These are phyloP conservation scores for Seladonia tumulorum DNA, from an alignment of 2,888 invertebrate species.

Conservation along the genomic window DNA sequence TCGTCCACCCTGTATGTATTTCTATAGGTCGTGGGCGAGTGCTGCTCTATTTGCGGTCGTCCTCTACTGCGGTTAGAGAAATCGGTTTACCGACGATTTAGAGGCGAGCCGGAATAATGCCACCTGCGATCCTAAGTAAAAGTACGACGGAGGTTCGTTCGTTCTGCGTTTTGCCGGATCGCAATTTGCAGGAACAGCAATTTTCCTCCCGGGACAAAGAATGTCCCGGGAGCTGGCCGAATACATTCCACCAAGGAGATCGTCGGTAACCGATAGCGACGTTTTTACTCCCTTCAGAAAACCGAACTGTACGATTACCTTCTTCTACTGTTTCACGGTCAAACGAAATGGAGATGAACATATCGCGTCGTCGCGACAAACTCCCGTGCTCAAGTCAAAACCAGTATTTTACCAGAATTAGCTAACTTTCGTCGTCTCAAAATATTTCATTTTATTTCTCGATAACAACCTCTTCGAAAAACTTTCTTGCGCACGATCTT, in stretches of 20 bases:
- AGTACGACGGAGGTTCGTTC: slow-evolving; percentile 31
- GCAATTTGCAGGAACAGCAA: background rate
- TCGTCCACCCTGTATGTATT: background rate
- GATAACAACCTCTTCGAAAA: background rate
- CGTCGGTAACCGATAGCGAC: slow-evolving; percentile 13
- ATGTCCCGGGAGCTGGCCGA: slow-evolving; percentile 20
- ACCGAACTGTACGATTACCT: background rate
- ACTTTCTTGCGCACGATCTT: background rate
- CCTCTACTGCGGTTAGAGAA: slow-evolving; percentile 56
- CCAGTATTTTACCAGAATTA: background rate
- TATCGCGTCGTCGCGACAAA: background rate
- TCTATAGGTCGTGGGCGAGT: background rate
- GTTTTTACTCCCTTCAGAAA: slow-evolving; percentile 7
- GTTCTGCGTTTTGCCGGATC: slow-evolving; percentile 33
- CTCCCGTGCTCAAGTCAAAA: background rate
- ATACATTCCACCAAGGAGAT: slow-evolving; percentile 25
- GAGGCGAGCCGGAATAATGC: slow-evolving; percentile 32
- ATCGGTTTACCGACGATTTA: slow-evolving; percentile 50
- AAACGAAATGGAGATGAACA: background rate
- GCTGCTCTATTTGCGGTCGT: slow-evolving; percentile 50
- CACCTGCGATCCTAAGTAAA: slow-evolving; percentile 47
- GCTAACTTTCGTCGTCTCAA: background rate
- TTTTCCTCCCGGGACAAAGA: slow-evolving; percentile 4
- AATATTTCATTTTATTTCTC: background rate
- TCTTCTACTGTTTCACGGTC: background rate